phyloP scores from a whole-genome alignment of 2,113 vertebrate species.

The Charadrius vociferus region DNA sequence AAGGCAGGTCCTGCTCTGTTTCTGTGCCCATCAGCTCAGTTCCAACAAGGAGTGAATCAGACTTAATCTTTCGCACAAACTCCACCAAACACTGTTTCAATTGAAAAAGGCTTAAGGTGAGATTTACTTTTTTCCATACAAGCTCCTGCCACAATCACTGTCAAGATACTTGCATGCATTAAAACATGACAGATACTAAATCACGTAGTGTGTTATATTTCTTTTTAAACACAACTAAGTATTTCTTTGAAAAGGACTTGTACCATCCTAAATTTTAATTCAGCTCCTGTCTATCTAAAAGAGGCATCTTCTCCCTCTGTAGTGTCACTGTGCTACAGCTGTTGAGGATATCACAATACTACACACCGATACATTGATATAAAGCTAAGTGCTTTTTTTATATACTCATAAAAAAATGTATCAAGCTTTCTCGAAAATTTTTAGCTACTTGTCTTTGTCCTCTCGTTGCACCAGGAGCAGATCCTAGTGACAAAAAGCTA shows the following conservation, averaged over 20 bases:
- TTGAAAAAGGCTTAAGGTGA: constrained; percentile 33
- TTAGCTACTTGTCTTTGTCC: background rate
- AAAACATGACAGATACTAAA: background rate
- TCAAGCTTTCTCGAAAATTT: background rate
- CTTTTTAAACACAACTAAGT: background rate
- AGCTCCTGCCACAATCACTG: background rate
- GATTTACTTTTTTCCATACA: background rate
- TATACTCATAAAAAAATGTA: background rate
- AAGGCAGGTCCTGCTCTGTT: background rate
- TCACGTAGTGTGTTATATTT: background rate
- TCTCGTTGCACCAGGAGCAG: background rate
- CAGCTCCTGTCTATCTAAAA: background rate
- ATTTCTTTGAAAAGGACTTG: background rate
- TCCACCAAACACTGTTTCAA: background rate
- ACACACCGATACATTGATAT: background rate
- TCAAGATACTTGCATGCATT: background rate
- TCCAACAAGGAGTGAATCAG: background rate
- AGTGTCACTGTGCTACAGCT: background rate
- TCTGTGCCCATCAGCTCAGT: background rate
- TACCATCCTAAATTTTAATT: background rate
- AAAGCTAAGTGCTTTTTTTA: background rate
- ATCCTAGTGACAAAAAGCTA: background rate
- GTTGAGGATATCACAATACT: background rate
- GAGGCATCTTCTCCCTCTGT: background rate
- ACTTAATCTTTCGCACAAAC: background rate